Conservation (phyloP, 2,888 invertebrate genomes). For the Norana najaformis region DNA sequence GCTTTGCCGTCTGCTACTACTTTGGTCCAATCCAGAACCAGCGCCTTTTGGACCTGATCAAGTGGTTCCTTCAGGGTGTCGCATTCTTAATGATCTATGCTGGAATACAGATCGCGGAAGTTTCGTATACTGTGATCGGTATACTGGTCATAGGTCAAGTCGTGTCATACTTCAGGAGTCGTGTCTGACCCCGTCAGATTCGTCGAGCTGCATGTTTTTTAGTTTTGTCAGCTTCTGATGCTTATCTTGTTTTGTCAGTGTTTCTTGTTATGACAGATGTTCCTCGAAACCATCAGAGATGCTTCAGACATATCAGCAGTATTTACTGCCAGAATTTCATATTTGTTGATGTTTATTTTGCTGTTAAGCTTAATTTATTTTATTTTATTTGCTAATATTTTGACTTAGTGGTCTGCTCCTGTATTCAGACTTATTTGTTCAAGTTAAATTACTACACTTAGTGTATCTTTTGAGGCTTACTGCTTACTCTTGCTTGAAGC, state of each 20-base stretch:
- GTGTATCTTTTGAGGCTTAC: neutral
- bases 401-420: too few relatives aligned
- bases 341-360: neutral
- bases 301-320: neutral
- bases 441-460: neutral
- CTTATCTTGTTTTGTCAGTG: neutral
- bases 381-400: too few relatives aligned
- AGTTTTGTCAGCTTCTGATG: neutral
- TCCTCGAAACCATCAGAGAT: neutral
- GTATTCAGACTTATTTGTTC: too few relatives aligned
- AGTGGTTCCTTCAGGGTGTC: slow-evolving; percentile 81
- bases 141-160: slow-evolving; percentile 7
- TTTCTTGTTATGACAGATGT: too few relatives aligned
- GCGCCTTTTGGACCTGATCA: slow-evolving; percentile 81
- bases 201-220: neutral
- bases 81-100: slow-evolving; percentile 76
- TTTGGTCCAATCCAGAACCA: slow-evolving; percentile 84
- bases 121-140: slow-evolving; percentile 72
- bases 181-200: neutral
- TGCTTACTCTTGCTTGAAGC: too few relatives aligned
- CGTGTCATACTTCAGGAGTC: neutral
- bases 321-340: neutral
- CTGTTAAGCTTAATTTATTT: too few relatives aligned
- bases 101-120: slow-evolving; percentile 78
- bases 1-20: slow-evolving; percentile 77